Percentiles rank a stretch among this genome's conserved stretches.
Conservation (phyloP, 2,888 invertebrate genomes). For the Rhamphomyia laevipes region DNA sequence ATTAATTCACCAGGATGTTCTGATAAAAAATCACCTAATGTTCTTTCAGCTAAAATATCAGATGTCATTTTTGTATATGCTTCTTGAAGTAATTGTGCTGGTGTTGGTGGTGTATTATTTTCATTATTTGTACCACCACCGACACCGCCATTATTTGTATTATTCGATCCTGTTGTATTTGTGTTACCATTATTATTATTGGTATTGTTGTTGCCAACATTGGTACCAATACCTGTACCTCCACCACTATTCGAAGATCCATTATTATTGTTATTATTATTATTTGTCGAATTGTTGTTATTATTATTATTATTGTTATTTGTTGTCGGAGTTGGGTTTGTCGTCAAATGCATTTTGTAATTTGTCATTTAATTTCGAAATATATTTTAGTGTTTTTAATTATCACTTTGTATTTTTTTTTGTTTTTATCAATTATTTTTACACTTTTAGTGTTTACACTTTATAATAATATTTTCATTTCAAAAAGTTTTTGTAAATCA, state of each 20-base stretch:
- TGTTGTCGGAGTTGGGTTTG: slow-evolving; percentile 18
- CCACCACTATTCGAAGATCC: neutral
- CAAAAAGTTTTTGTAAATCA: too few relatives aligned
- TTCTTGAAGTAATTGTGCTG: slow-evolving; percentile 58
- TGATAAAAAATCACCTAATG: slow-evolving; percentile 73
- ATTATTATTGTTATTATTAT: slow-evolving; percentile 16
- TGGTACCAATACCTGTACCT: slow-evolving; percentile 1
- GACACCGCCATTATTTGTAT: slow-evolving; percentile 21
- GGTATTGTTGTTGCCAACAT: slow-evolving; percentile 18
- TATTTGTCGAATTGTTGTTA: slow-evolving; percentile 17
- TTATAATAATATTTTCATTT: too few relatives aligned
- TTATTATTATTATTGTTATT: slow-evolving; percentile 21
- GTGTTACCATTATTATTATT: slow-evolving; percentile 39
- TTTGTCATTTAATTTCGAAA: neutral
- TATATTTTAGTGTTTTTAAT: too few relatives aligned
- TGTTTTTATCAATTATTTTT: neutral
- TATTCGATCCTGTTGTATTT: slow-evolving; percentile 14
- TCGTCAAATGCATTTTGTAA: slow-evolving; percentile 22
- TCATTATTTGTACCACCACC: slow-evolving; percentile 29
- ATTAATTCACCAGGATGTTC: slow-evolving; percentile 89
- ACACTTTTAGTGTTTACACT: too few relatives aligned
- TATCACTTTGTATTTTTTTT: neutral
- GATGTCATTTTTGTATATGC: slow-evolving; percentile 83
- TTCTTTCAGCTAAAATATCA: slow-evolving; percentile 77
- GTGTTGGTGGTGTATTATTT: slow-evolving; percentile 59